These are phyloP conservation scores for Pseudococcus jackbeardsleyi DNA, from an alignment of 2,888 invertebrate genomes.

Conservation along the genomic window DNA sequence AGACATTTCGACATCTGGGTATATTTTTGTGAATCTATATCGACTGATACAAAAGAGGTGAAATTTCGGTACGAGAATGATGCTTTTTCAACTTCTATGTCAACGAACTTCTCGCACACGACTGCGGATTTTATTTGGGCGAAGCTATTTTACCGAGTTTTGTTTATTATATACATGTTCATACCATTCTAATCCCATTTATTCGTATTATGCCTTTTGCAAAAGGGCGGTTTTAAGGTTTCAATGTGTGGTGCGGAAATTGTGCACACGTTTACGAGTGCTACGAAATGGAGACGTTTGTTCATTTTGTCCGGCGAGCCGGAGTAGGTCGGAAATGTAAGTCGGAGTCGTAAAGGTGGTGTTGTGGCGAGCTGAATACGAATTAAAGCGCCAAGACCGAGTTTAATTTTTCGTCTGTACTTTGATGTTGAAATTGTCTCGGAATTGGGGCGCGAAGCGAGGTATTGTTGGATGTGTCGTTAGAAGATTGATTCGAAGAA, in stretches of 20 bases:
- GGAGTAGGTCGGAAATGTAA: slow-evolving; percentile 26
- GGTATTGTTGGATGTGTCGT: slow-evolving; percentile 13
- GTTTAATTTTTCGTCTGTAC: not conserved
- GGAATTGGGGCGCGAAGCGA: not conserved
- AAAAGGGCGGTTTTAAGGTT: not conserved
- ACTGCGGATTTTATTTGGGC: not conserved
- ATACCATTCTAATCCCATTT: slow-evolving; percentile 31
- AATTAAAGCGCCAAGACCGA: slow-evolving; percentile 15
- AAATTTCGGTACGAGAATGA: not conserved
- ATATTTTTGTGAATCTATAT: not conserved
- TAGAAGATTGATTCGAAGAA: slow-evolving; percentile 1
- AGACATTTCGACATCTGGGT: slow-evolving; percentile 5
- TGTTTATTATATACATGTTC: slow-evolving; percentile 10
- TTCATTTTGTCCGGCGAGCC: not conserved
- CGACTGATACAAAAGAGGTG: slow-evolving; percentile 2
- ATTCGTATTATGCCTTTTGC: slow-evolving; percentile 37
- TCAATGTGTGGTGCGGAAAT: slow-evolving; percentile 21
- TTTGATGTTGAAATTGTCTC: slow-evolving; percentile 30
- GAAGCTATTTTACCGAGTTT: not conserved
- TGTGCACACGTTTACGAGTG: slow-evolving; percentile 18
- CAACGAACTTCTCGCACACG: slow-evolving; percentile 13
- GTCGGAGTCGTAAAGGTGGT: slow-evolving; percentile 22
- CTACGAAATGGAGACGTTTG: not conserved
- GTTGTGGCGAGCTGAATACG: slow-evolving; percentile 27
- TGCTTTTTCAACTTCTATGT: slow-evolving; percentile 26